Evolutionary conservation across 2,797 vertebrate species (phyloP), one percentile per base, ranked within the genome.

Genomic region (Odontamblyopus rebecca): DNA sequence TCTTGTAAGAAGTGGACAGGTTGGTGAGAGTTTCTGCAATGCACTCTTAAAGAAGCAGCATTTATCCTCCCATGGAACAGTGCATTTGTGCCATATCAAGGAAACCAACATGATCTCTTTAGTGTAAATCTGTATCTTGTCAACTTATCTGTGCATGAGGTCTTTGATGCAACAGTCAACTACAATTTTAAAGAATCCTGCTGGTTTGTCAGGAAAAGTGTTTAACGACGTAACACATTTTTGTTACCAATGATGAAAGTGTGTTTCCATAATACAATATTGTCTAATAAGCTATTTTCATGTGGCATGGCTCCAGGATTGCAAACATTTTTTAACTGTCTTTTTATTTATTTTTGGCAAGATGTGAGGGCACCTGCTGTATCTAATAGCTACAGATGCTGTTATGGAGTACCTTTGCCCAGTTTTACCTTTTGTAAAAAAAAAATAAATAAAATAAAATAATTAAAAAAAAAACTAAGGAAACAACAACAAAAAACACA

Each of bases 51-150:
- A 81, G 76, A 76, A 65, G 48, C 73, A 77, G 68, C 91, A 90
- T 93, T 83, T 92, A 93, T 91, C 90, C 77, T 56, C 71, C 89
- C 88, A 95, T 87, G 94, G 95, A 96, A 93, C 94, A 95, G 74
- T 80, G 76, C 94, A 95, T 94, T 93, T 96, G 95, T 96, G 95
- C 96, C 95, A 96, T 94, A 86, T 84, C 93, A 93, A 94, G 89
- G 92, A 87, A 93, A 92, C 59, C 64, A 85, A 84, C 86, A 71
- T 67, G 69, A 80, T 74, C 76, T 90, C 95, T 91, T 89, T 91
- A 93, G 93, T 92, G 91, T 93, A 93, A 86, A 88, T 91, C 90
- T 94, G 93, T 88, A 90, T 94, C 93, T 93, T 94, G 82, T 93
- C 91, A 93, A 94, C 91, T 91, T 84, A 66, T 81, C 65, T 79